Conservation (phyloP, 2,113 vertebrate species). For the Gymnobelideus leadbeateri region DNA sequence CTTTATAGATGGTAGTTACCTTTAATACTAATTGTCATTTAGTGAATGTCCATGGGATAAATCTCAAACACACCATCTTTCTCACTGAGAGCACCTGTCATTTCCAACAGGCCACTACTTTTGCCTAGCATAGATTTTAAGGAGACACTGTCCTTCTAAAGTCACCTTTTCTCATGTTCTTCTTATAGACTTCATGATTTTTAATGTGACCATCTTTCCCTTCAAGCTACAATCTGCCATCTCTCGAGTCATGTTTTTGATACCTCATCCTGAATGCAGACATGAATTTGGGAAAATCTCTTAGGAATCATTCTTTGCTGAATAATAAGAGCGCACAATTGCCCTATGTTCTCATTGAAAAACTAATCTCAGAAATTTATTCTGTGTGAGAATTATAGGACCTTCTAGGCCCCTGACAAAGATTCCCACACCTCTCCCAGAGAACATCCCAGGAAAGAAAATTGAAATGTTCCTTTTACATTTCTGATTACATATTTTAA, state of each 20-base stretch:
- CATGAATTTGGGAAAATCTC: not conserved
- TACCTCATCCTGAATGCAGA: not conserved
- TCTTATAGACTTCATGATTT: not conserved
- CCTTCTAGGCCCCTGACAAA: not conserved
- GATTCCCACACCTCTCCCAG: not conserved
- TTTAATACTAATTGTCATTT: conserved; percentile 13
- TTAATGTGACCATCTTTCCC: not conserved
- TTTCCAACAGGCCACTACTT: conserved; percentile 2
- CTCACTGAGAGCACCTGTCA: not conserved
- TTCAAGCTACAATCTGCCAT: not conserved
- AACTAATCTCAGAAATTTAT: not conserved
- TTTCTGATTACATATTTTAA: not conserved
- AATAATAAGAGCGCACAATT: not conserved
- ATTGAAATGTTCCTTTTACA: not conserved
- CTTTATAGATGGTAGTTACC: conserved; percentile 3
- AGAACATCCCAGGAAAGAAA: not conserved
- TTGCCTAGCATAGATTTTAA: not conserved
- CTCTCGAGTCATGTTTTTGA: not conserved
- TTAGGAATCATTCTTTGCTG: conserved; percentile 42
- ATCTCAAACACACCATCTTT: not conserved
- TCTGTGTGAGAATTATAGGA: not conserved
- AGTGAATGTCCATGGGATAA: not conserved
- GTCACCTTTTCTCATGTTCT: not conserved
- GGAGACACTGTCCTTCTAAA: conserved; percentile 24
- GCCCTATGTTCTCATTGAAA: conserved; percentile 1